Conservation (phyloP, 2,113 vertebrate species). For the Puma concolor region DNA sequence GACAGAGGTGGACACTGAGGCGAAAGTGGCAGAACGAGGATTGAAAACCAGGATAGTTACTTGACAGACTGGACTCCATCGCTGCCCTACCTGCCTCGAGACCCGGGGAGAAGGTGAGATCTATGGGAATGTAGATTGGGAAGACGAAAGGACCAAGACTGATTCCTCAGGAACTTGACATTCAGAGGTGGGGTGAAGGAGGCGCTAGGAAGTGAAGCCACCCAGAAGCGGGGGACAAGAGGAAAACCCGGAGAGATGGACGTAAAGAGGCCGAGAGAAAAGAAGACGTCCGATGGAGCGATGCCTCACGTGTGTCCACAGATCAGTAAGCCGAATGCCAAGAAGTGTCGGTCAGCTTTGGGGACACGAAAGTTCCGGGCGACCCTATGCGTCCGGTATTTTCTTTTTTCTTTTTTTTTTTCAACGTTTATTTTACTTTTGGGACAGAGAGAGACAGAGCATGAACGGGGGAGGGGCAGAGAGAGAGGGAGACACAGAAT, state of each 20-base stretch:
- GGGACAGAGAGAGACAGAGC: too few relatives aligned
- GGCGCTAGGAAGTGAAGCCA: neutral
- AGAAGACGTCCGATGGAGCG: rapidly evolving
- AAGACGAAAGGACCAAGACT: rapidly evolving
- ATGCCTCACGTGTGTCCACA: rapidly evolving
- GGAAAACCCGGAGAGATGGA: too few relatives aligned
- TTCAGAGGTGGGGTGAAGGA: too few relatives aligned
- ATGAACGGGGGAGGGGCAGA: too few relatives aligned
- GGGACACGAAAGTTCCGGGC: neutral
- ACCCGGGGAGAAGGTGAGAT: too few relatives aligned
- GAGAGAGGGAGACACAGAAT: too few relatives aligned
- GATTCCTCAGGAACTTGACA: neutral
- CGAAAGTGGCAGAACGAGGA: neutral
- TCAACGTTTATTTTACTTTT: too few relatives aligned
- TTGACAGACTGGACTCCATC: neutral
- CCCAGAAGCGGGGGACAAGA: neutral
- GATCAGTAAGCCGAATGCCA: neutral
- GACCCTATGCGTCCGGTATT: too few relatives aligned
- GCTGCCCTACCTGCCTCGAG: neutral
- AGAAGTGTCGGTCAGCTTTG: neutral
- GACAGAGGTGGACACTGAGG: neutral
- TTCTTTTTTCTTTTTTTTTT: too few relatives aligned
- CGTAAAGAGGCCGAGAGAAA: neutral
- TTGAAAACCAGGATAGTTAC: neutral
- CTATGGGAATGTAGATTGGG: rapidly evolving